Percentiles rank a stretch among this genome's conserved stretches.
Conservation (phyloP, 64 coral and sea anemone genomes). For the Dendrophyllia cribrosa region DNA sequence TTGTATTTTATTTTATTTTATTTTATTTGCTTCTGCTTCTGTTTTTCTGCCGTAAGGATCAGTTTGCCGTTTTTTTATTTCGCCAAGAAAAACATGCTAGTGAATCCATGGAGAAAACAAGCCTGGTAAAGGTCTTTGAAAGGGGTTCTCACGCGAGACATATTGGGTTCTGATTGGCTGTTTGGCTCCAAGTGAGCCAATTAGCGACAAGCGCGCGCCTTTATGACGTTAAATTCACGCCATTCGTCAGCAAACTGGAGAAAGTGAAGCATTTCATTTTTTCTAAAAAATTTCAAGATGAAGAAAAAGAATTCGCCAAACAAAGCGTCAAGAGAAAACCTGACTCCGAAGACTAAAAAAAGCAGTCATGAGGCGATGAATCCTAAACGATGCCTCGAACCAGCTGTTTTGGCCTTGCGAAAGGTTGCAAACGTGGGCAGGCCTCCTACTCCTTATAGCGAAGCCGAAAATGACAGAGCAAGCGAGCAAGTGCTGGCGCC, state of each 20-base stretch:
- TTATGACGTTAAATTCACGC: conserved; percentile 40
- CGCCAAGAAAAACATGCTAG: no score
- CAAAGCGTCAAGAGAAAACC: conserved; percentile 4
- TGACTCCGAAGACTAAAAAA: conserved; percentile 31
- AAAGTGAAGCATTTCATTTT: not conserved
- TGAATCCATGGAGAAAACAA: no score
- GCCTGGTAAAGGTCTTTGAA: not conserved
- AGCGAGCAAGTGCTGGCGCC: conserved; percentile 23
- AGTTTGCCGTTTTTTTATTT: no score
- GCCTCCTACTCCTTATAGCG: conserved; percentile 9
- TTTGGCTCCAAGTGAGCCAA: not conserved
- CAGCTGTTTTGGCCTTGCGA: conserved; percentile 11
- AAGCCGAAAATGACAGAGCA: conserved; percentile 27
- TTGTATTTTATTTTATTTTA: no score
- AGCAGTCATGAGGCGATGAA: not conserved
- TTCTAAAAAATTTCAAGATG: not conserved
- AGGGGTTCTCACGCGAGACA: not conserved
- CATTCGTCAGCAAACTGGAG: not conserved
- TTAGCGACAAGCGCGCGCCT: conserved; percentile 38
- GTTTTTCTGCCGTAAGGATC: no score
- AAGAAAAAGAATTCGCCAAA: conserved; percentile 29
- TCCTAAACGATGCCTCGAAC: not conserved
- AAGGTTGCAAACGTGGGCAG: conserved; percentile 28
- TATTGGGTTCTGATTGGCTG: conserved; percentile 28
- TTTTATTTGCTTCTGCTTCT: no score